Percentiles rank a stretch among this genome's conserved stretches.
These are phyloP conservation scores for Toxotes lorentzi DNA, from an alignment of 2,797 vertebrate species.

Conservation along the genomic window DNA sequence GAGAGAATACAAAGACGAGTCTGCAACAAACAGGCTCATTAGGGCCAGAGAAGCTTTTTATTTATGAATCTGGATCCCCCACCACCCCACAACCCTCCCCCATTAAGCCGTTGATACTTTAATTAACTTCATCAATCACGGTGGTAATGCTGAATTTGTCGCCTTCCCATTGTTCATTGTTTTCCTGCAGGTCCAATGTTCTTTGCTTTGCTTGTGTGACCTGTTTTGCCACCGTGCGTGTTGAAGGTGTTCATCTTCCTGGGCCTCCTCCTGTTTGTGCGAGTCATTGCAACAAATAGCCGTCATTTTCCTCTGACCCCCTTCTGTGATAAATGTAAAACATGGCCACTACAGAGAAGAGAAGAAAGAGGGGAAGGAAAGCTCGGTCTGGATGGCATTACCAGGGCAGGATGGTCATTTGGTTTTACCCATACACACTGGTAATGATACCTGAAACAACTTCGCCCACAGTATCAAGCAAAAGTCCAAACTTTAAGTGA, in stretches of 20 bases:
- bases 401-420: conserved; percentile 4
- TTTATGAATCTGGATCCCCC: conserved; percentile 69
- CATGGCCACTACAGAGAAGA: not conserved
- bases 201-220: conserved; percentile 40
- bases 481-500: conserved; percentile 26
- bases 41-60: conserved; percentile 54
- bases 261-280: conserved; percentile 17
- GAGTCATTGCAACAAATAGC: conserved; percentile 35
- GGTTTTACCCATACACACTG: conserved; percentile 6
- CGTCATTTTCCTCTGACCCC: conserved; percentile 26
- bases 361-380: not conserved
- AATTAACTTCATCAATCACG: conserved; percentile 79
- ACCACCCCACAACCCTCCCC: not conserved
- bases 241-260: conserved; percentile 41
- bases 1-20: conserved; percentile 47
- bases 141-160: conserved; percentile 56
- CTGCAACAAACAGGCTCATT: conserved; percentile 67
- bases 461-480: conserved; percentile 13
- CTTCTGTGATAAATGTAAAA: conserved; percentile 11
- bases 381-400: conserved; percentile 1
- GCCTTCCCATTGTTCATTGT: conserved; percentile 51
- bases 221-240: conserved; percentile 53
- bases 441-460: conserved; percentile 36
- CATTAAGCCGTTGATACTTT: conserved; percentile 68
- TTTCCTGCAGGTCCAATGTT: conserved; percentile 47